phyloP scores from a whole-genome alignment of 2,113 vertebrate species.

The Himantopus leucocephalus region DNA sequence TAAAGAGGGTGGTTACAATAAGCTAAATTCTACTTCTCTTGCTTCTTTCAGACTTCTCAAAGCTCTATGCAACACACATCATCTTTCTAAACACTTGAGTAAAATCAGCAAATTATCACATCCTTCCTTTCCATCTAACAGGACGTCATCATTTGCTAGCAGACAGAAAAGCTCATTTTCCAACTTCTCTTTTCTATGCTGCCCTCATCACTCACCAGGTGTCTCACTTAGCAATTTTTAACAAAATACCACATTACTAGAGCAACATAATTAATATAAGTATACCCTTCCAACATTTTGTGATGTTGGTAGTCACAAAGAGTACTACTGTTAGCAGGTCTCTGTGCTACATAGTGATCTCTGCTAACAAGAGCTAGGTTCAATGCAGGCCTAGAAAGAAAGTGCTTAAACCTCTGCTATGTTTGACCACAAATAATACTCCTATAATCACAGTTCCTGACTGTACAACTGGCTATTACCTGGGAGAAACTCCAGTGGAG shows the following conservation, averaged over 20 bases:
- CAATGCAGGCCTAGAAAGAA: not conserved
- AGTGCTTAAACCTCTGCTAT: not conserved
- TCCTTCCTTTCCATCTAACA: not conserved
- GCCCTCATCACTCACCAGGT: not conserved
- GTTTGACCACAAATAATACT: not conserved
- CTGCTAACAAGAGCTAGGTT: not conserved
- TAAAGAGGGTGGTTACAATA: not conserved
- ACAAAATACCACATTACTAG: not conserved
- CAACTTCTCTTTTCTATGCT: not conserved
- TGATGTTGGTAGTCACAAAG: not conserved
- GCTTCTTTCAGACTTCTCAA: not conserved
- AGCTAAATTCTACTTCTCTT: not conserved
- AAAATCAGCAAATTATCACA: conserved; percentile 10
- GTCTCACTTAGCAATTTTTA: not conserved
- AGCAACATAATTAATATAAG: not conserved
- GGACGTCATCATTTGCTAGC: not conserved
- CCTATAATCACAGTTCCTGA: not conserved
- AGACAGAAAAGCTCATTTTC: not conserved
- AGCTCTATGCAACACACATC: not conserved
- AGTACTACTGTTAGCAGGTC: not conserved
- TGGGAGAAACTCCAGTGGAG: not conserved
- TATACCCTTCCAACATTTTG: not conserved
- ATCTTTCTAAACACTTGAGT: not conserved
- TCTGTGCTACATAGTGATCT: not conserved
- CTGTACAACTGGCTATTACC: not conserved